Evolutionary conservation across 2,888 invertebrate genomes (phyloP).

Genomic region (Tenthredo livida): DNA sequence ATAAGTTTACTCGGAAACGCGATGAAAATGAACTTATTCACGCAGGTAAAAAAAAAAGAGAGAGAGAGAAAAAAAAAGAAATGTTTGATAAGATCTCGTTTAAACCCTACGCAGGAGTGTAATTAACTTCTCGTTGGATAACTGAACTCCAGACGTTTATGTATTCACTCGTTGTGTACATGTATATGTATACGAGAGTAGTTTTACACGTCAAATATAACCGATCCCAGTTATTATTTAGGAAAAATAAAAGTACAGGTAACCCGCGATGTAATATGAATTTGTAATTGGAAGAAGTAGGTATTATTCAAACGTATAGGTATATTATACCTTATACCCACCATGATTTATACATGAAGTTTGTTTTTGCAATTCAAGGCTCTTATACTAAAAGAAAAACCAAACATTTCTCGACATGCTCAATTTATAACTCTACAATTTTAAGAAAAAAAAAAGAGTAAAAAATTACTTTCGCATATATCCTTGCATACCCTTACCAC

Average conservation of each 20-base stretch:
- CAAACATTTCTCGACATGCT: conserved; percentile 22
- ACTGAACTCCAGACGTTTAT: not conserved
- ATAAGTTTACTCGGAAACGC: conserved; percentile 8
- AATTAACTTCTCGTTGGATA: conserved; percentile 12
- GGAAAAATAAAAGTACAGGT: not conserved
- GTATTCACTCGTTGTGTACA: not conserved
- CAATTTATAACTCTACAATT: conserved; percentile 30
- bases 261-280: conserved; percentile 16
- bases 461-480: not conserved
- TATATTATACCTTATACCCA: not conserved
- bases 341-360: conserved; percentile 34
- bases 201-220: not conserved
- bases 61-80: no score
- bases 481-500: not conserved
- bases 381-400: conserved; percentile 10
- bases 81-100: not conserved
- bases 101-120: not conserved
- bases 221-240: not conserved
- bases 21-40: conserved; percentile 31
- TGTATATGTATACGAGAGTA: not conserved
- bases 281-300: conserved; percentile 3
- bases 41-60: not conserved
- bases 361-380: conserved; percentile 16
- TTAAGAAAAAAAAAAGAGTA: not conserved
- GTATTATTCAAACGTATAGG: not conserved